phyloP scores from a whole-genome alignment of 2,113 vertebrate genomes.

The Muntiacus reevesi region DNA sequence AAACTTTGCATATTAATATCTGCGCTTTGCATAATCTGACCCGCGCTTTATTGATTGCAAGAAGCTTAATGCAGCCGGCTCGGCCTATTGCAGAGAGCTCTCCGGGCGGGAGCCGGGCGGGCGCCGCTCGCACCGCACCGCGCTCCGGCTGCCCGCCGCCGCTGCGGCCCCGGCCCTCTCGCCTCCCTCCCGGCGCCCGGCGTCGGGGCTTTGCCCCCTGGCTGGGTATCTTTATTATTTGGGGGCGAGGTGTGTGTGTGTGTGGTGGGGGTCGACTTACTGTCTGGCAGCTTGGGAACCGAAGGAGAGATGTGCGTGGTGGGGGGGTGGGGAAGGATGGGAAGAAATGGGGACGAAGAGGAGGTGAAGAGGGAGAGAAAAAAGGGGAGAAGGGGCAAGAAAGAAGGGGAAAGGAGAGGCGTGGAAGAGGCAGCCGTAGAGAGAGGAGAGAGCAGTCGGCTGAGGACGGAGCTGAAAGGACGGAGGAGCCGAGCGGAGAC shows the following conservation, averaged over 20 bases:
- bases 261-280: not conserved
- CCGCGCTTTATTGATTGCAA: slow-evolving; percentile 82
- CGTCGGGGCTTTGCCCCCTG: slow-evolving; percentile 58
- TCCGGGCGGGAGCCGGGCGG: slow-evolving; percentile 69
- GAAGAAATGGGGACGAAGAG: not conserved
- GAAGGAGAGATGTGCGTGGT: not conserved
- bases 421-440: not conserved
- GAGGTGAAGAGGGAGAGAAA: not conserved
- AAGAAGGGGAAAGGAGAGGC: not conserved
- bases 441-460: not conserved
- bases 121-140: slow-evolving; percentile 69
- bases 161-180: slow-evolving; percentile 61
- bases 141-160: slow-evolving; percentile 50
- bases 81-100: slow-evolving; percentile 76
- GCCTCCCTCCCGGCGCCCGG: slow-evolving; percentile 29
- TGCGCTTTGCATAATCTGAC: slow-evolving; percentile 82
- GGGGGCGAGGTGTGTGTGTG: not conserved
- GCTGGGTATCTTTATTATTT: slow-evolving; percentile 69
- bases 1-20: slow-evolving; percentile 86
- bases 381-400: not conserved
- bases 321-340: not conserved
- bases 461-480: not conserved
- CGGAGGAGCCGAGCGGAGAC: not conserved
- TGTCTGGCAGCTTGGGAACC: not conserved
- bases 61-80: slow-evolving; percentile 79